A percentile compares a stretch with the other conserved stretches of the same genome.
These are phyloP conservation scores for Cataglyphis altisquamis DNA, from an alignment of 2,888 invertebrate species.

Conservation along the genomic window DNA sequence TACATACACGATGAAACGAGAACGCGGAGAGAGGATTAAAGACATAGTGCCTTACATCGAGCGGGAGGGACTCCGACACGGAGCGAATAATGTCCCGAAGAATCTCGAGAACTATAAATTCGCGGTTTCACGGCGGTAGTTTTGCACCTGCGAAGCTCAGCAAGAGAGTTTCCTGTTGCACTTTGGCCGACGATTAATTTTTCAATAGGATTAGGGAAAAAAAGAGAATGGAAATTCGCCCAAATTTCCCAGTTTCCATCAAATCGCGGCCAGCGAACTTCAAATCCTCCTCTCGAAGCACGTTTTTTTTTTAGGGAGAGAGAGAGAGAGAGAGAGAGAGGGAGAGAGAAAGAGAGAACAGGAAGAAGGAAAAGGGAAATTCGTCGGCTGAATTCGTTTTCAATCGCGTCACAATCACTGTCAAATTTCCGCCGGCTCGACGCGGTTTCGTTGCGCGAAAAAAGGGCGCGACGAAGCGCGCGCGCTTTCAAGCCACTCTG, in stretches of 20 bases:
- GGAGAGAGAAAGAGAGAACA: neutral
- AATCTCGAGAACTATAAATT: constrained; percentile 20
- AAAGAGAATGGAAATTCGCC: constrained; percentile 14
- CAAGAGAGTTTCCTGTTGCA: neutral
- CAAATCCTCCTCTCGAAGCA: constrained; percentile 20
- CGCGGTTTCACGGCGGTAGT: neutral
- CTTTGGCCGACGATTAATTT: constrained; percentile 15
- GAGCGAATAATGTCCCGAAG: neutral
- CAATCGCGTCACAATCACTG: constrained; percentile 63
- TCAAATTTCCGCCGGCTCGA: constrained; percentile 64
- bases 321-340: neutral
- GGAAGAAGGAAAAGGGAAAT: neutral
- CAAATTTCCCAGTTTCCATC: constrained; percentile 12
- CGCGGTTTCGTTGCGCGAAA: constrained; percentile 49
- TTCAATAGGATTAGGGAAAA: constrained; percentile 23
- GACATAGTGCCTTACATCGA: neutral
- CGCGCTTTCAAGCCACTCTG: constrained; percentile 65
- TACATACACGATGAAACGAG: constrained; percentile 10
- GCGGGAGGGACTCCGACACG: neutral
- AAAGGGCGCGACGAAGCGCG: constrained; percentile 6
- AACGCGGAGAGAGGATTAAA: neutral
- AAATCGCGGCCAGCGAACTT: neutral
- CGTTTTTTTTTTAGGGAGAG: neutral
- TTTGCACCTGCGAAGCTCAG: neutral
- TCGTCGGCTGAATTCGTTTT: constrained; percentile 36